Evolutionary conservation across 2,888 invertebrate genomes (phyloP), one percentile per base, ranked within the genome.

Genomic region (Rambutsinella grinnellia): DNA sequence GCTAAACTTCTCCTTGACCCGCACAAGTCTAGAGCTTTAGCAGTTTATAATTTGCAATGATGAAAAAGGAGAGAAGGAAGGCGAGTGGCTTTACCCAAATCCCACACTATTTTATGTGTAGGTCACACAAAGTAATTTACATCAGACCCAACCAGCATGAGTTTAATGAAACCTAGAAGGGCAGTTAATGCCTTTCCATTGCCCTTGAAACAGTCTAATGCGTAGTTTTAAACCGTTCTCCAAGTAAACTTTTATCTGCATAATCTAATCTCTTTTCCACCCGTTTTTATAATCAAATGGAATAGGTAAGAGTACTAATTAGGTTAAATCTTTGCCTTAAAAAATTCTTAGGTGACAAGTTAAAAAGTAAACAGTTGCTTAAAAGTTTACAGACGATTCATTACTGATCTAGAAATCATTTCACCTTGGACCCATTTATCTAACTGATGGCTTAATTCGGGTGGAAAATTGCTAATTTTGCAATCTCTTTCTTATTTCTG

Each of bases 391-490:
- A n/a, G n/a, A 13, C 44, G 6, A 44, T 13, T 44, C 44, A 10
- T 44, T 10, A 6, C 6, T 13, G 13, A 44, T 44, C 44, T 44
- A 13, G 8, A 44, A 49, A 49, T 49, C n/a, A 49, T 17, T 49
- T 49, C 49, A 49, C 49, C n/a, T 49, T 49, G 49, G n/a, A 49
- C 6, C n/a, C 15, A 49, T n/a, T 49, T 49, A n/a, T 49, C n/a
- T 17, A 36, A 36, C 13, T 36, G 13, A 36, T 5, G 36, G 36
- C 36, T 36, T 36, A 36, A 36, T 36, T 36, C 36, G 13, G 13
- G 6, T 36, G 36, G 36, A 36, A 13, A 13, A 36, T 36, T 36
- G 6, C 36, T 36, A 36, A 36, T 36, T 44, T 36, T 36, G 36
- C 36, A 36, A 36, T 8, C 36, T 44, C 44, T 44, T 49, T 49